Base-by-base conservation (phyloP, 1,140 invertebrate species). In the Brachionus rotundiformis region DNA sequence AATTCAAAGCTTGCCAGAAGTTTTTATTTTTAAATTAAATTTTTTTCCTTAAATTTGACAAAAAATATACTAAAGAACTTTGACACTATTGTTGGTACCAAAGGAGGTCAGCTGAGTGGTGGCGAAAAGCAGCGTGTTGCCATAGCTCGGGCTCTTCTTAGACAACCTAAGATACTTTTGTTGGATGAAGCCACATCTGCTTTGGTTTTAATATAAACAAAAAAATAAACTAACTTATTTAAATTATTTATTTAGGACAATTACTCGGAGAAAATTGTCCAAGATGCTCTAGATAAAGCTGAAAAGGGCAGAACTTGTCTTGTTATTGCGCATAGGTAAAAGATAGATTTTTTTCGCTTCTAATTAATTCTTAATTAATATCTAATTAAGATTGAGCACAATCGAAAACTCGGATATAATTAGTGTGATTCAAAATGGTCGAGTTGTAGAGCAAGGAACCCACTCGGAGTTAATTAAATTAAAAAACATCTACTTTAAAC, bases 161-260 rank as follows among this genome's bases (percentile, higher is more conserved):
- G 92, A 73, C 90, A 92, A 84, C 93, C 93, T 0, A 90, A 91
- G 82, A 93, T 94, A 82, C 87, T 95, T 19, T 86, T 96, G 1
- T 87, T 95, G 63, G 94, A 95, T 86, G 94, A 95, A 86, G 94
- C 94, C 0, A 96, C 94, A 0, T 95, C 93, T 0, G 94, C 94
- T 0, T 86, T 96, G 71, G 94, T 63, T 0, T 86, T 96, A 68
- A 94, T 63, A 63, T 27, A 13, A 27, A 2, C 8, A 27, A 63
- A 13, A 63, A 13, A 29, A 4, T 27, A 1, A 54, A 59, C 19
- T 59, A 1, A 59, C 13, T 59, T n/a, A 25, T 59, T 1, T 23
- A 59, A 59, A 13, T 31, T 13, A 11, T 63, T 31, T 23, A 11
- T 41, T 41, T 41, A 63, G 59, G 94, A 96, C 88, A 92, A 92